These are phyloP conservation scores for Aptenodytes forsteri DNA, from an alignment of 2,113 vertebrate genomes.

Conservation along the genomic window DNA sequence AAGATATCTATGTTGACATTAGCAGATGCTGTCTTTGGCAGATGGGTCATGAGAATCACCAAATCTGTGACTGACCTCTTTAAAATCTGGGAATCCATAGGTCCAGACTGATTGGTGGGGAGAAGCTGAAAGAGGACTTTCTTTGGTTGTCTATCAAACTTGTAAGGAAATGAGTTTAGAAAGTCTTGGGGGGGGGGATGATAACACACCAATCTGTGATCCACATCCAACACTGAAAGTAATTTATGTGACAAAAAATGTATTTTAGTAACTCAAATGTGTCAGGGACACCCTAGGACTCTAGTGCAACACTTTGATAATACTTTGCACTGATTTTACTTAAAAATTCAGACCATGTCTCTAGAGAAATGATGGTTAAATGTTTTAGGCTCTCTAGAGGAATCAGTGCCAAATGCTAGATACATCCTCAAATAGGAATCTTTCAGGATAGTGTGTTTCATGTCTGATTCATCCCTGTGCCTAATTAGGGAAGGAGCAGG, in stretches of 20 bases:
- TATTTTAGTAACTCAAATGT: neutral
- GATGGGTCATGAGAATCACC: neutral
- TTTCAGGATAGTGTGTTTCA: neutral
- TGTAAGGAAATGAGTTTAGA: neutral
- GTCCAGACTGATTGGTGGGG: neutral
- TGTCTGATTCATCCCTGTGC: conserved; percentile 22
- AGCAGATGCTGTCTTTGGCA: neutral
- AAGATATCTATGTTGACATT: neutral
- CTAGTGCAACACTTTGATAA: neutral
- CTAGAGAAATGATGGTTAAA: neutral
- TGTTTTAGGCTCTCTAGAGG: neutral
- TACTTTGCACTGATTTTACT: neutral
- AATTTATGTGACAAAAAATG: neutral
- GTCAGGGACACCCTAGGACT: neutral
- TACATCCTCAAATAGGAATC: neutral
- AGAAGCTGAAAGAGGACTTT: neutral
- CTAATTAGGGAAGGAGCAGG: conserved; percentile 22
- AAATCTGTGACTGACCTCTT: neutral
- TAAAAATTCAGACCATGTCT: neutral
- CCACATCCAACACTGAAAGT: neutral
- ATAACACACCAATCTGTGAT: neutral
- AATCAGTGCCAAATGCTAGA: neutral
- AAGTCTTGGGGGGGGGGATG: neutral
- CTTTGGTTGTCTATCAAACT: neutral
- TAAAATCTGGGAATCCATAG: neutral